Base-by-base conservation (phyloP, 23 tunicate species). In the Styela plicata region DNA sequence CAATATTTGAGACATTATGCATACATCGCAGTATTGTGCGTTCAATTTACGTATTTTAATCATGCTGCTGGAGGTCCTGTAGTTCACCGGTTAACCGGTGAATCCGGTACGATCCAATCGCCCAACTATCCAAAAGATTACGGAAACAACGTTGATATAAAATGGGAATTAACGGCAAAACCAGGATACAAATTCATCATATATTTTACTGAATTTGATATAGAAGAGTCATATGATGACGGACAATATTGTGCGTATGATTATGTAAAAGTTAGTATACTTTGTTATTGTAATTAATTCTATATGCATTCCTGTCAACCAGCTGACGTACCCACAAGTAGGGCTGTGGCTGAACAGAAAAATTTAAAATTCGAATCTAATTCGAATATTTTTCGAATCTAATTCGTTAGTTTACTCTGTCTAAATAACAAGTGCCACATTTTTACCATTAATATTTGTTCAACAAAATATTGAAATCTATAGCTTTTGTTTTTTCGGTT, bases 171-270 rank as follows among this genome's bases (percentile, higher is more conserved):
- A 30, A 73, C 24, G 16, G 85, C 86, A 10, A 69, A 69, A 17
- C 82, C 85, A 5, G 97, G 97, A 18, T 91, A 82, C 70, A 86
- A 86, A 73, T 52, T 91, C 2, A 74, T 63, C 20, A 13, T 91
- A 22, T 71, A 69, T 33, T 85, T 91, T 78, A 69, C 84, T 2
- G 65, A 31, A 19, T 91, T 91, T 36, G 87, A 91, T 36, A n/a
- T 91, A 22, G 90, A 91, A 76, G 97, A 86, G 37, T 91, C 97
- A n/a, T 85, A 69, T 79, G 97, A 91, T 32, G 87, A 86, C 28
- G 84, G 78, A 1, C 85, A 85, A 33, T 63, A 70, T 24, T 91
- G 97, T 63, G 85, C 63, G 23, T 83, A 86, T 53, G 97, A 91
- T 53, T 91, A 82, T 69, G 69, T 91, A 2, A 36, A 78, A 85